Conservation (phyloP, 2,797 vertebrate species). For the Dromococcyx pavoninus region DNA sequence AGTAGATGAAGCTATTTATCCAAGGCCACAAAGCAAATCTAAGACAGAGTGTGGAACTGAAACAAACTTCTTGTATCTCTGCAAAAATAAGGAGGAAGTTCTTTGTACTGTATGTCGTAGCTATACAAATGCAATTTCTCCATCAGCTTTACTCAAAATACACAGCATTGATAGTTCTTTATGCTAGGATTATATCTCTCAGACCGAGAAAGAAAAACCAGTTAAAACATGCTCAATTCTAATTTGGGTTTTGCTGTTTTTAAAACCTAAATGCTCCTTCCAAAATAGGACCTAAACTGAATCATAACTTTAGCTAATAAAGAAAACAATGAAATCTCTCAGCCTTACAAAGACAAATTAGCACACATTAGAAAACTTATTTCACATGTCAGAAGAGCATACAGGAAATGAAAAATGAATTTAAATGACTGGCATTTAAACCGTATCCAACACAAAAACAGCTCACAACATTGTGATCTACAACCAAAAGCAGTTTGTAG, state of each 20-base stretch:
- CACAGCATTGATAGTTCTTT: not conserved
- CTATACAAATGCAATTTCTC: not conserved
- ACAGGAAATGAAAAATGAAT: slow-evolving; percentile 23
- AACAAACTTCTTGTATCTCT: not conserved
- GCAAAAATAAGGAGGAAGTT: not conserved
- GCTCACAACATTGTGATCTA: not conserved
- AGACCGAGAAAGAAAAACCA: not conserved
- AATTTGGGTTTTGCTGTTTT: slow-evolving; percentile 51
- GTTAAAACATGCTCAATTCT: not conserved
- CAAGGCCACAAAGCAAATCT: not conserved
- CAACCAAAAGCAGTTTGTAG: not conserved
- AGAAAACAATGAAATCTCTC: slow-evolving; percentile 40
- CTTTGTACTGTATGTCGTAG: not conserved
- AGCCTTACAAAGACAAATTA: slow-evolving; percentile 57
- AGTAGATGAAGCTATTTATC: not conserved
- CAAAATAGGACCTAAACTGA: slow-evolving; percentile 32
- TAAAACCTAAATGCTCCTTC: slow-evolving; percentile 12
- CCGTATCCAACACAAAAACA: not conserved
- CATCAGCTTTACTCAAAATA: not conserved
- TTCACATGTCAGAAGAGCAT: slow-evolving; percentile 11
- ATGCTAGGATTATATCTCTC: not conserved
- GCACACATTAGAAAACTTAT: not conserved
- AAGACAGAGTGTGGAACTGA: not conserved
- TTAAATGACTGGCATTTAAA: slow-evolving; percentile 7
- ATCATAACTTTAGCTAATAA: slow-evolving; percentile 59